Base-by-base conservation (phyloP, 2,113 vertebrate genomes). In the Cyrtonyx montezumae region DNA sequence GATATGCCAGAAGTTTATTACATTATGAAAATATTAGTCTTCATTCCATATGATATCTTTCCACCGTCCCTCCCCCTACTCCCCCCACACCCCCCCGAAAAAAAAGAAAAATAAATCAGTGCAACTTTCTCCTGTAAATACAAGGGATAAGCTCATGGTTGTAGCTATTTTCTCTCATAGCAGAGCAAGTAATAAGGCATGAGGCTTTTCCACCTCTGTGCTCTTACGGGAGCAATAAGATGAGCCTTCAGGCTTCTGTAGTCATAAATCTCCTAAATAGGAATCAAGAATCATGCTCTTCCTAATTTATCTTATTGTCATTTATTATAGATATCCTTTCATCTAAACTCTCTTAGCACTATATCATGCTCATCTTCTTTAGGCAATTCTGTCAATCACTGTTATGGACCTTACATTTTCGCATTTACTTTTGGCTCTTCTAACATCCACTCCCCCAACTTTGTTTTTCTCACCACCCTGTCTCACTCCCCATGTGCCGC, bases 241-340 rank as follows among this genome's bases (percentile, higher is more conserved):
- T 69, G 68, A 92, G 32, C 37, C 37, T 95, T 89, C 1, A 2
- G 55, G 43, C 34, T 84, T 91, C 34, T 89, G 37, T 67, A 63
- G 75, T 92, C 32, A 67, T 95, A 85, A 95, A 93, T 93, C 92
- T 91, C 78, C 34, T 88, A 92, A 96, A 93, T 34, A 87, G 75
- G 66, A 95, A 93, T 82, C 49, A 69, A 87, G 75, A 87, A 58
- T 51, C 65, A 25, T 56, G 56, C 77, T 91, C 93, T 93, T 84
- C 58, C 58, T 91, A 82, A 88, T 94, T 94, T 88, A 94, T 95
- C 84, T 66, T 73, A 58, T 73, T 94, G 71, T 76, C 89, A 87
- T 79, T 93, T 92, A 59, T 88, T 79, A 89, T 67, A 92, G 71
- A 82, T 92, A 87, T 2, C 14, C 59, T 85, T 93, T 94, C 84